phyloP scores from a whole-genome alignment of 2,113 vertebrate genomes.

The Petrocephalus zakoni region DNA sequence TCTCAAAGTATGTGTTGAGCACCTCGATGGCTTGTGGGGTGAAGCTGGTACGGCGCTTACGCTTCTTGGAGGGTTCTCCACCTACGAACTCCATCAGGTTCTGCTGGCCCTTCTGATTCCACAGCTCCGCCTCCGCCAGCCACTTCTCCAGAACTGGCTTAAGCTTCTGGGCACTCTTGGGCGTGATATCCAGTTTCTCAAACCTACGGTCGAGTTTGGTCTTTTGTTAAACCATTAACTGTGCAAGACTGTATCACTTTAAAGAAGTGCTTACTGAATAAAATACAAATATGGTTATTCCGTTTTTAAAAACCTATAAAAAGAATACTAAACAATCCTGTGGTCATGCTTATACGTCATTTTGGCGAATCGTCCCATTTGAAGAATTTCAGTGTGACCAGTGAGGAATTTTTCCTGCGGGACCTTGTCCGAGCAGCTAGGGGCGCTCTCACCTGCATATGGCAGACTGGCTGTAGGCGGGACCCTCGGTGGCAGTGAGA shows the following conservation, averaged over 20 bases:
- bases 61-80: constrained; percentile 89
- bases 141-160: constrained; percentile 94
- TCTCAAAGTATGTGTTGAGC: constrained; percentile 92
- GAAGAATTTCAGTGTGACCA: not conserved
- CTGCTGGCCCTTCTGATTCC: constrained; percentile 93
- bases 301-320: not conserved
- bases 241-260: too few species aligned
- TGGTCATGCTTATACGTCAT: not conserved
- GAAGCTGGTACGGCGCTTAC: constrained; percentile 90
- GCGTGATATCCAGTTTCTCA: constrained; percentile 94
- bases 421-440: not conserved
- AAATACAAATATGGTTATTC: not conserved
- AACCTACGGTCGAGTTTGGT: constrained; percentile 61
- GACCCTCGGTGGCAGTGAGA: constrained; percentile 87
- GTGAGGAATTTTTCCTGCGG: not conserved
- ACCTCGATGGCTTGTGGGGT: constrained; percentile 92
- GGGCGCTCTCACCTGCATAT: constrained; percentile 79
- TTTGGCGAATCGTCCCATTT: not conserved
- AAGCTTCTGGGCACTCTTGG: constrained; percentile 95
- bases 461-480: constrained; percentile 93
- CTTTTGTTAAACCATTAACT: not conserved
- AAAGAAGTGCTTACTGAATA: not conserved
- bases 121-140: constrained; percentile 88
- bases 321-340: not conserved
- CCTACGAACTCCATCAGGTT: constrained; percentile 96